Evolutionary conservation across 2,113 vertebrate genomes (phyloP), one percentile per base, ranked within the genome.

Genomic region (Sinocyclocheilus anophthalmus): DNA sequence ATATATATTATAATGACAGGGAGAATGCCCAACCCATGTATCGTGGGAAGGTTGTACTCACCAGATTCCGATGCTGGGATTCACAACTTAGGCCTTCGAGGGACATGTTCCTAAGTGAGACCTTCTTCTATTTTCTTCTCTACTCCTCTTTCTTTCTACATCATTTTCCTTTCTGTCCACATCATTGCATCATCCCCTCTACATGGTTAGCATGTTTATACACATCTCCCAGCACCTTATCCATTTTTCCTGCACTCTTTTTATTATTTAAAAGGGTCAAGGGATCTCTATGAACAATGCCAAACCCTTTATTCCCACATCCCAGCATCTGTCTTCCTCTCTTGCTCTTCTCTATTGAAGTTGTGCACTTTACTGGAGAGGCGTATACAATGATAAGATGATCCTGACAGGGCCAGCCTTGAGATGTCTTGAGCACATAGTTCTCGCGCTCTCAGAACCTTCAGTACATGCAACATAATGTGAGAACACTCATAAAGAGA

Each of bases 11-110:
- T 39, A 39, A 92, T 83, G 79, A 91, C 90, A 97, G 97, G 95
- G 61, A 94, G 95, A 61, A 94, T 96, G 95, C 96, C 96, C 96
- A 76, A 95, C 95, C 39, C 93, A 94, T 0, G 94, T 94, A 81
- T n/a, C 93, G 97, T 78, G 97, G 96, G 70, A 95, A 96, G 89
- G 96, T 97, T 69, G n/a, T 97, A 95, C 89, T 94, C 95, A 76
- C 96, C 96, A 13, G 97, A 97, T 93, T 95, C 94, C 20, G 97
- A 98, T 88, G 97, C 91, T 97, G 96, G 96, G 96, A 96, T n/a
- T n/a, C n/a, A n/a, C n/a, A n/a, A n/a, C n/a, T n/a, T n/a, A n/a
- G n/a, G 87, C 94, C 77, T 95, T 95, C 88, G 96, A 97, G 93
- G 96, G 96, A 92, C 94, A 96, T 83, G 90, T 95, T 86, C 94